A percentile compares a stretch with the other conserved stretches of the same genome.
These are phyloP conservation scores for Tortrix viridana DNA, from an alignment of 2,888 invertebrate genomes.

Conservation along the genomic window DNA sequence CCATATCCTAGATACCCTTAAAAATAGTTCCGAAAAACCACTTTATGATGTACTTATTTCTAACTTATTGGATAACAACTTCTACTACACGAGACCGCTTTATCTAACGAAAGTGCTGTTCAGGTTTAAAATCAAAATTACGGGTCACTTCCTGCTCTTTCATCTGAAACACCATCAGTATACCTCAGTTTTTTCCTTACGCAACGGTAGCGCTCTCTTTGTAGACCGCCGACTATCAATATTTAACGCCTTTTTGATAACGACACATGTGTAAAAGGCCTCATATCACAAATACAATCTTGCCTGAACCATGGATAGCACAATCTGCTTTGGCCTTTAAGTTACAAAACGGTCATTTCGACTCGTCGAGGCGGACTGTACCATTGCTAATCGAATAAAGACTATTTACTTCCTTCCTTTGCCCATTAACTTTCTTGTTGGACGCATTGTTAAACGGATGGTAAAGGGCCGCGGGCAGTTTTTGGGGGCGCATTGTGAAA, in stretches of 20 bases:
- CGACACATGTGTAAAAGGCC: too few species aligned
- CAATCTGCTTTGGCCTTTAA: too few species aligned
- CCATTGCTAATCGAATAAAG: conserved; percentile 67
- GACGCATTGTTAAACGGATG: conserved; percentile 36
- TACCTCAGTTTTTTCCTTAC: conserved; percentile 41
- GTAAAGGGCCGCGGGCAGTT: conserved; percentile 11
- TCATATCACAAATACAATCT: too few species aligned
- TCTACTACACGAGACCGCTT: too few species aligned
- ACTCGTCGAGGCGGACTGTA: background rate
- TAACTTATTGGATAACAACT: too few species aligned
- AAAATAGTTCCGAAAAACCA: too few species aligned
- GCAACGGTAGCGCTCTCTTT: conserved; percentile 58
- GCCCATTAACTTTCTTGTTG: conserved; percentile 39
- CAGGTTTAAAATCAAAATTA: conserved; percentile 16
- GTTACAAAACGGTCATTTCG: too few species aligned
- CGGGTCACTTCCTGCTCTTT: conserved; percentile 33
- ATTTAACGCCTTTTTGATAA: too few species aligned
- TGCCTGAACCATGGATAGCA: too few species aligned
- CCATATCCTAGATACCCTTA: too few species aligned
- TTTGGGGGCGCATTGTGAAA: conserved; percentile 20
- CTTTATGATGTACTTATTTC: too few species aligned
- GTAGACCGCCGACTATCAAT: conserved; percentile 43
- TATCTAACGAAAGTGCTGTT: conserved; percentile 5
- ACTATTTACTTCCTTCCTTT: conserved; percentile 73
- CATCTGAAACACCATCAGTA: conserved; percentile 29